These are phyloP conservation scores for Mylabris phalerata DNA, from an alignment of 1,140 invertebrate species.

Conservation along the genomic window DNA sequence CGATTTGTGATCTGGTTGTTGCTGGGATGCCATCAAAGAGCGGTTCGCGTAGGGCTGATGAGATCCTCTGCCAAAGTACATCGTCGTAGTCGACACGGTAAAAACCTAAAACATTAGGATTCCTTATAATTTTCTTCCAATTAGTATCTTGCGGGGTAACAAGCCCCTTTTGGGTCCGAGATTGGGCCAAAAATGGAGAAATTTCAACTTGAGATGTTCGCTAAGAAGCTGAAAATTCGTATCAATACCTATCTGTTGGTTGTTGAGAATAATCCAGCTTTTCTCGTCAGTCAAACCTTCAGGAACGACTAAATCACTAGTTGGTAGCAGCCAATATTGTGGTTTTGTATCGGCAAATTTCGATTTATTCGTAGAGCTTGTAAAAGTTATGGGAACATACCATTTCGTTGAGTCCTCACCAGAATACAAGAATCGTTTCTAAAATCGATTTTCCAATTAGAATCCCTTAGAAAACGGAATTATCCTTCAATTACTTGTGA, in stretches of 20 bases:
- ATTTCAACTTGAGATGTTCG: not conserved
- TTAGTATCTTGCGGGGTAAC: too few relatives aligned
- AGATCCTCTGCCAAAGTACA: slow-evolving; percentile 12
- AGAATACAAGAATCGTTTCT: slow-evolving; percentile 24
- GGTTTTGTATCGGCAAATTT: slow-evolving; percentile 49
- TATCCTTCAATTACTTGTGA: slow-evolving; percentile 17
- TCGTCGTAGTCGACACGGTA: slow-evolving; percentile 24
- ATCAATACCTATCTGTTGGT: slow-evolving; percentile 54
- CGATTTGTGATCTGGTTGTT: slow-evolving; percentile 49
- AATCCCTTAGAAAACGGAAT: not conserved
- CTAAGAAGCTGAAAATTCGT: not conserved
- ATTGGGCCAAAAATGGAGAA: not conserved
- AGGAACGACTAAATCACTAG: slow-evolving; percentile 23
- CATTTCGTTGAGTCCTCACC: slow-evolving; percentile 38
- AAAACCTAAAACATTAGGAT: slow-evolving; percentile 7
- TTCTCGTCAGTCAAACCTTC: slow-evolving; percentile 32
- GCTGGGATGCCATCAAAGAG: slow-evolving; percentile 9
- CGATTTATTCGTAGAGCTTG: slow-evolving; percentile 43
- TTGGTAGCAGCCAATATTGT: slow-evolving; percentile 41
- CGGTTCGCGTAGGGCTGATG: slow-evolving; percentile 5
- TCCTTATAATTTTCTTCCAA: too few relatives aligned
- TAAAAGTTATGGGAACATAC: slow-evolving; percentile 57
- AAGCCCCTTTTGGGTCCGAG: not conserved
- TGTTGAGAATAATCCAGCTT: slow-evolving; percentile 63
- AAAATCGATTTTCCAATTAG: slow-evolving; percentile 3